Conservation (phyloP, 2,888 invertebrate genomes). For the Cloeon dipterum region DNA sequence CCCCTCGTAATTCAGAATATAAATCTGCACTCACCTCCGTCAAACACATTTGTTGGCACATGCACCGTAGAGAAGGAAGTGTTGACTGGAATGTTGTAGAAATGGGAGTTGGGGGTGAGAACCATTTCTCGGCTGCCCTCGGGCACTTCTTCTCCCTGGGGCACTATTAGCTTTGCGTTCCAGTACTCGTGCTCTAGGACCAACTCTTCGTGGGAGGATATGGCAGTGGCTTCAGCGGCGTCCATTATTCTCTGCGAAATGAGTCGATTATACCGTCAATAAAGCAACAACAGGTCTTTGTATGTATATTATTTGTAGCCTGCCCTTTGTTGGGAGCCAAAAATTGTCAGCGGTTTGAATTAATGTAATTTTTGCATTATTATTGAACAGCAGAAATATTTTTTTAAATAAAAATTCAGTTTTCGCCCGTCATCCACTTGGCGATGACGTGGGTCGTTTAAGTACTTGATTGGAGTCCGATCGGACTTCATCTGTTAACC, state of each 20-base stretch:
- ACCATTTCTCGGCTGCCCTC: conserved; percentile 30
- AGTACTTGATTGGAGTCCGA: no score
- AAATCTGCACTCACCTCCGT: conserved; percentile 36
- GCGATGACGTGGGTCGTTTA: no score
- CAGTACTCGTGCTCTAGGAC: conserved; percentile 14
- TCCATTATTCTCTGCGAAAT: conserved; percentile 54
- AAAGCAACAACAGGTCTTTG: no score
- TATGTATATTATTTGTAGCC: no score
- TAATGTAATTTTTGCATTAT: no score
- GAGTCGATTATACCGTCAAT: conserved; percentile 1
- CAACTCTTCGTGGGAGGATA: conserved; percentile 21
- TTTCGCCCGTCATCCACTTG: no score
- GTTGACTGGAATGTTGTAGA: conserved; percentile 55
- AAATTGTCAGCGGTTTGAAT: no score
- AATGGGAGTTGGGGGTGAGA: conserved; percentile 44
- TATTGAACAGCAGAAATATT: no score
- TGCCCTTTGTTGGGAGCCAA: no score
- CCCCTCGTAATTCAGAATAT: conserved; percentile 1
- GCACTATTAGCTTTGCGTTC: conserved; percentile 15
- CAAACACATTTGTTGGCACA: conserved; percentile 88
- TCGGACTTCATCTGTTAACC: no score
- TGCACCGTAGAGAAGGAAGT: conserved; percentile 70
- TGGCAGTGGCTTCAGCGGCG: conserved; percentile 61
- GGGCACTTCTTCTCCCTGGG: conserved; percentile 22
- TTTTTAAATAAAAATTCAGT: no score